Evolutionary conservation across 2,888 invertebrate species (phyloP).

Genomic region (Hydropsyche betteni): DNA sequence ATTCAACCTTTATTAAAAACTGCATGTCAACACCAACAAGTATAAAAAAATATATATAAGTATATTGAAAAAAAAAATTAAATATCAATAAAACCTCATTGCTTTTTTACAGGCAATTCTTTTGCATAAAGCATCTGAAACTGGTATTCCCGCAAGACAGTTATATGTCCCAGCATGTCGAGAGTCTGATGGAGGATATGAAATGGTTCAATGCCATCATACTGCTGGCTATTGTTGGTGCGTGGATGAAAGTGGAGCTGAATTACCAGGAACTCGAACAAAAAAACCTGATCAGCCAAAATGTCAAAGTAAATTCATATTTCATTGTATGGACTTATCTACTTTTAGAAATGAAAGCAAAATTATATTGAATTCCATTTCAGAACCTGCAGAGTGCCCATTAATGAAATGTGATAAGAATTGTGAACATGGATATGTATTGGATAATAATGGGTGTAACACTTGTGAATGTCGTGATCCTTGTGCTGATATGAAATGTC

Average conservation of each 20-base stretch:
- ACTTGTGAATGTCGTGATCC: constrained; percentile 81
- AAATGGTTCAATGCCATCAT: constrained; percentile 76
- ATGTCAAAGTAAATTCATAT: constrained; percentile 56
- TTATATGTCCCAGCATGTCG: constrained; percentile 79
- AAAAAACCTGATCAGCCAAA: constrained; percentile 56
- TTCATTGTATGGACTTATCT: background rate
- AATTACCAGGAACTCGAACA: constrained; percentile 75
- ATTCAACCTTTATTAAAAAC: constrained; percentile 77
- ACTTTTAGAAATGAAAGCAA: background rate
- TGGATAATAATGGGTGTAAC: constrained; percentile 72
- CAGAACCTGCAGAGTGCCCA: constrained; percentile 56
- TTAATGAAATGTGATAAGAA: constrained; percentile 56
- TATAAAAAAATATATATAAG: constrained; percentile 53
- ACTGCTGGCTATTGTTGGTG: constrained; percentile 81
- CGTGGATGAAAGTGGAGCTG: constrained; percentile 77
- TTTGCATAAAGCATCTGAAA: constrained; percentile 72
- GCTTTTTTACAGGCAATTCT: constrained; percentile 57
- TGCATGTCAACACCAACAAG: constrained; percentile 74
- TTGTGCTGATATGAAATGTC: constrained; percentile 77
- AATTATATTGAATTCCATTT: background rate
- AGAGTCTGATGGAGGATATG: constrained; percentile 72
- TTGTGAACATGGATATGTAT: constrained; percentile 59
- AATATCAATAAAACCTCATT: background rate
- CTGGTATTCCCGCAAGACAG: constrained; percentile 79
- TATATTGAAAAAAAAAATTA: constrained; percentile 1